These are phyloP conservation scores for Zhengitettix transpicula DNA, from an alignment of 2,888 invertebrate species.

Conservation along the genomic window DNA sequence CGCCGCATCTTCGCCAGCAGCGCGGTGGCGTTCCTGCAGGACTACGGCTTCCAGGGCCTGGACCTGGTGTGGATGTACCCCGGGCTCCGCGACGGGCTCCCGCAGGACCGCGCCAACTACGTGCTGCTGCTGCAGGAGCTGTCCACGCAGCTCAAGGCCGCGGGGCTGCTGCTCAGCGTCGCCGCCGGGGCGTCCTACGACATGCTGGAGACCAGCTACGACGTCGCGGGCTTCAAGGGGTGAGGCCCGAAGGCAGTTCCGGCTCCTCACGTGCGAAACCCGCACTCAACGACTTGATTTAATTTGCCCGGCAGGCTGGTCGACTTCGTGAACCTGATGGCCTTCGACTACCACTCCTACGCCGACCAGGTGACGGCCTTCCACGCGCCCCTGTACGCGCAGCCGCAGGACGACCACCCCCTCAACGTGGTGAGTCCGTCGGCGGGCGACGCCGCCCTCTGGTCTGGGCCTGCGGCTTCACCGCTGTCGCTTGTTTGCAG, in stretches of 20 bases:
- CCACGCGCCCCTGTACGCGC: not conserved
- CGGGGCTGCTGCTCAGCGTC: slow-evolving; percentile 25
- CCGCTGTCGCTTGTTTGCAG: slow-evolving; percentile 15
- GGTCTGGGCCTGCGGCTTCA: too few species aligned
- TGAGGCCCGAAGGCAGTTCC: not conserved
- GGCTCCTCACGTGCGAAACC: not conserved
- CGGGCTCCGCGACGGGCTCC: slow-evolving; percentile 4
- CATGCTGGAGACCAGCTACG: slow-evolving; percentile 25
- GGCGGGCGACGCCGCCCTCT: not conserved
- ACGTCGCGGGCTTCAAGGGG: slow-evolving; percentile 24
- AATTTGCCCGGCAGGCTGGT: slow-evolving; percentile 21
- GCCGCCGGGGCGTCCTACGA: slow-evolving; percentile 28
- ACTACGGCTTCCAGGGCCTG: slow-evolving; percentile 5
- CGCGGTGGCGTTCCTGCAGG: not conserved
- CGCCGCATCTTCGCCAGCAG: not conserved
- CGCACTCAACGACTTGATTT: not conserved
- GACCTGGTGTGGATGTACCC: slow-evolving; percentile 7
- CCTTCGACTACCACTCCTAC: slow-evolving; percentile 30
- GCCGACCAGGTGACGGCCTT: slow-evolving; percentile 4
- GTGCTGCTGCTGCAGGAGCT: not conserved
- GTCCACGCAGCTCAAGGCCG: slow-evolving; percentile 2
- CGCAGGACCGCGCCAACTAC: slow-evolving; percentile 4
- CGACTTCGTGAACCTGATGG: slow-evolving; percentile 32
- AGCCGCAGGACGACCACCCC: not conserved
- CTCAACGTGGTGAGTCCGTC: slow-evolving; percentile 1